Base-by-base conservation (phyloP, 35 echinoderm and acorn worm species). In the Lytechinus variegatus region DNA sequence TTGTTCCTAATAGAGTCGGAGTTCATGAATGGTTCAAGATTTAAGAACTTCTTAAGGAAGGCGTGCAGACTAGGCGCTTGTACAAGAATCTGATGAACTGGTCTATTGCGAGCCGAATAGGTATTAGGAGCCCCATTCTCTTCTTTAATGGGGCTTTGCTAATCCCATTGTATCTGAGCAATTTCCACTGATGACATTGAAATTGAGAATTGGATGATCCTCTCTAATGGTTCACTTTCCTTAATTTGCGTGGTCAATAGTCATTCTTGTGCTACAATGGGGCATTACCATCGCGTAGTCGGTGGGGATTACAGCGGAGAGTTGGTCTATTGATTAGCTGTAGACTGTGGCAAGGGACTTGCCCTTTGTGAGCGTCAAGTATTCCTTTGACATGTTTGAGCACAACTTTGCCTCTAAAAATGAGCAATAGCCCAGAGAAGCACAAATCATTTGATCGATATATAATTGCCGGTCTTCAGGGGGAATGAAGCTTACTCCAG, bases 181-280 rank as follows among this genome's bases (percentile, higher is more conserved):
- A 57, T 93, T 55, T 4, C 14, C 92, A 93, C 53, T 93, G 92
- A 93, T 93, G 92, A 93, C 92, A 93, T 93, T 93, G 92, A 93
- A 93, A 93, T 57, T 93, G 92, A 93, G 92, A 93, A 93, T 93
- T 93, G 92, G 92, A 57, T 93, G 9, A 93, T 93, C 92, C 92
- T 27, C 52, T 93, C 54, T 93, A 93, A 93, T 93, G 55, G 56
- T 93, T 93, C 54, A 93, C 92, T 93, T 55, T 93, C 55, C 53
- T 57, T 93, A 93, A 93, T 93, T 93, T 54, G 28, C 52, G 10
- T 90, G 27, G 88, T 90, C 88, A 90, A 90, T 90, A 90, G 88
- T 52, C 16, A 90, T 52, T 52, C 88, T 44, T 10, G 52, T 10
- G 29, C 11, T 16, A 90, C 28, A 52, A 54, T 54, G 88, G 27